A percentile compares a stretch with the other conserved stretches of the same genome.
These are phyloP conservation scores for Brachypodius melanocephalos DNA, from an alignment of 2,113 vertebrate species.

Conservation along the genomic window DNA sequence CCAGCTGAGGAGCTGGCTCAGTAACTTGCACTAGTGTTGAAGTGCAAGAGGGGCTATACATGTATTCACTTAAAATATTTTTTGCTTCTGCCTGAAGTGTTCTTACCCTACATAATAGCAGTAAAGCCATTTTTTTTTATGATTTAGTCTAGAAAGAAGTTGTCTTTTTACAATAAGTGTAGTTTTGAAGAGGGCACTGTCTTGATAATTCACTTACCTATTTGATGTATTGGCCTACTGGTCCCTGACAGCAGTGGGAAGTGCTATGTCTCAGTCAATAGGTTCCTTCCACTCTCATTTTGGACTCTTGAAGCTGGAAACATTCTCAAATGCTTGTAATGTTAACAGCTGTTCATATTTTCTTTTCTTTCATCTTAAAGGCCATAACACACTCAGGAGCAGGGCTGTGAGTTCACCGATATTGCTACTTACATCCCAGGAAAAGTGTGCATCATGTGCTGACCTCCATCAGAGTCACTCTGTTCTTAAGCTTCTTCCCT, in stretches of 20 bases:
- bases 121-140: neutral
- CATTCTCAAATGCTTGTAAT: neutral
- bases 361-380: conserved; percentile 3
- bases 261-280: neutral
- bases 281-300: neutral
- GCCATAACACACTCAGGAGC: neutral
- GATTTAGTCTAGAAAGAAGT: neutral
- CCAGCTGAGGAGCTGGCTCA: neutral
- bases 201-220: neutral
- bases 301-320: neutral
- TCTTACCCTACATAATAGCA: neutral
- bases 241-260: neutral
- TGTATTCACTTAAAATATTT: neutral
- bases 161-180: neutral
- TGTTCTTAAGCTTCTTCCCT: neutral
- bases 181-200: neutral
- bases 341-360: neutral
- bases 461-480: neutral
- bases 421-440: neutral
- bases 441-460: neutral
- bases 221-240: neutral
- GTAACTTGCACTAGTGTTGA: neutral
- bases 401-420: neutral
- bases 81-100: neutral
- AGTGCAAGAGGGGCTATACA: neutral